Percentiles rank a stretch among this genome's conserved stretches.
Evolutionary conservation across 2,797 vertebrate species (phyloP).

Genomic region (Epinephelus malabaricus): DNA sequence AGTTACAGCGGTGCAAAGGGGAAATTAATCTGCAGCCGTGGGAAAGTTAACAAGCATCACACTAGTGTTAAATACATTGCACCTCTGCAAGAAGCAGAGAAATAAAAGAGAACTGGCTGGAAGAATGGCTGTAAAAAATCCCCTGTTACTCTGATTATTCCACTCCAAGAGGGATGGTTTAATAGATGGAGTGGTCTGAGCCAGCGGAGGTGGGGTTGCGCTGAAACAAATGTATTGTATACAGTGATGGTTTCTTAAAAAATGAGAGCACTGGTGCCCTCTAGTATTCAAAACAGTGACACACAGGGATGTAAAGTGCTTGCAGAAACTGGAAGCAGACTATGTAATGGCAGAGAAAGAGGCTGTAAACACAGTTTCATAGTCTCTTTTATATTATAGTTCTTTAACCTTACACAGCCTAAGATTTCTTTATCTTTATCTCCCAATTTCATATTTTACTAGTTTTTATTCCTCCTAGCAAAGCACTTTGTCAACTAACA

Average conservation of each 20-base stretch:
- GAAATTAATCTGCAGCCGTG: constrained; percentile 25
- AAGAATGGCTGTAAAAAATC: neutral
- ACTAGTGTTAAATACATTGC: constrained; percentile 26
- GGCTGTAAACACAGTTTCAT: too few species aligned
- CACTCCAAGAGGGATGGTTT: too few species aligned
- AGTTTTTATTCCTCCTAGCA: too few species aligned
- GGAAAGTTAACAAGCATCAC: constrained; percentile 49
- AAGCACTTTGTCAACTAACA: neutral
- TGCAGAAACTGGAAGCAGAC: neutral
- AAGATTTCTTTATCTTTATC: too few species aligned
- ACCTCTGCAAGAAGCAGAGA: constrained; percentile 10
- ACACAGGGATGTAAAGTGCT: constrained; percentile 2
- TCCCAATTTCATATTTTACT: too few species aligned
- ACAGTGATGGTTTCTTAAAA: neutral
- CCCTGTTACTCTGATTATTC: too few species aligned
- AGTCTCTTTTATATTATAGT: too few species aligned
- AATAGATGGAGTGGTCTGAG: too few species aligned
- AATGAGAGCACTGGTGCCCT: constrained; percentile 52
- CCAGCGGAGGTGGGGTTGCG: neutral
- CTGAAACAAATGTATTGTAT: neutral
- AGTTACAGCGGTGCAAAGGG: constrained; percentile 14
- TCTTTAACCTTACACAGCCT: neutral
- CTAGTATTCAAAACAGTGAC: constrained; percentile 49
- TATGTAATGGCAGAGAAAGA: too few species aligned
- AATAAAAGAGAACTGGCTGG: constrained; percentile 16